phyloP scores from a whole-genome alignment of 2,888 invertebrate species.

The Clostera curtula region DNA sequence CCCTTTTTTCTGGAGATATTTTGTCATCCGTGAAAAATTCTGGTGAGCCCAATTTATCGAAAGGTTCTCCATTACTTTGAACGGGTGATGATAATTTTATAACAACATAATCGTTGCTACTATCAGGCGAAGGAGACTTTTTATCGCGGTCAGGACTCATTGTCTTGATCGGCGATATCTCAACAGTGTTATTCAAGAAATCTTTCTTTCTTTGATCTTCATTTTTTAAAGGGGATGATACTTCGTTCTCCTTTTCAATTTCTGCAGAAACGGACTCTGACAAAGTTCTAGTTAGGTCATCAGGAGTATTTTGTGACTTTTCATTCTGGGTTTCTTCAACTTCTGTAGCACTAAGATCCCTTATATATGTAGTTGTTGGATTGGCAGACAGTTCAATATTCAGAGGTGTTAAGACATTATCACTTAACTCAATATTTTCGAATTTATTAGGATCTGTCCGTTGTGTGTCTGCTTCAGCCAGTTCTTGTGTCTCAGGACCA shows the following conservation, averaged over 20 bases:
- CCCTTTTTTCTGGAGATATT: constrained; percentile 52
- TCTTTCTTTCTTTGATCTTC: constrained; percentile 61
- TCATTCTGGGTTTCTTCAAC: constrained; percentile 3
- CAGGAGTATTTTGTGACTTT: constrained; percentile 12
- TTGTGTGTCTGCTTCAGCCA: constrained; percentile 55
- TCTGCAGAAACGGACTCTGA: constrained; percentile 17
- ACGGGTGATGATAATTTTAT: constrained; percentile 55
- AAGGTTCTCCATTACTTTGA: constrained; percentile 55
- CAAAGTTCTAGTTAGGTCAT: constrained; percentile 25
- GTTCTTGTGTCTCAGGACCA: constrained; percentile 39
- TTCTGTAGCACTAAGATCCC: constrained; percentile 2
- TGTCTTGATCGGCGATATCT: constrained; percentile 76
- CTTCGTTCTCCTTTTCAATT: constrained; percentile 25
- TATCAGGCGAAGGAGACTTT: constrained; percentile 47
- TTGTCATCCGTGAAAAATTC: constrained; percentile 68
- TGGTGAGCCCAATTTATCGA: constrained; percentile 50
- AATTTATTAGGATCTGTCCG: constrained; percentile 30
- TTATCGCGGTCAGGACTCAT: constrained; percentile 50
- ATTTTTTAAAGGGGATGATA: constrained; percentile 56
- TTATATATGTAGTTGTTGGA: constrained; percentile 1
- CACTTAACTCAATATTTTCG: constrained; percentile 10
- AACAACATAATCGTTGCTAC: constrained; percentile 50
- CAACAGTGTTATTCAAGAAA: constrained; percentile 71
- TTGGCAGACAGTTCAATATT: too few species aligned
- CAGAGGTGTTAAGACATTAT: too few species aligned